Evolutionary conservation across 1,140 invertebrate genomes (phyloP).

Genomic region (Galleria mellonella): DNA sequence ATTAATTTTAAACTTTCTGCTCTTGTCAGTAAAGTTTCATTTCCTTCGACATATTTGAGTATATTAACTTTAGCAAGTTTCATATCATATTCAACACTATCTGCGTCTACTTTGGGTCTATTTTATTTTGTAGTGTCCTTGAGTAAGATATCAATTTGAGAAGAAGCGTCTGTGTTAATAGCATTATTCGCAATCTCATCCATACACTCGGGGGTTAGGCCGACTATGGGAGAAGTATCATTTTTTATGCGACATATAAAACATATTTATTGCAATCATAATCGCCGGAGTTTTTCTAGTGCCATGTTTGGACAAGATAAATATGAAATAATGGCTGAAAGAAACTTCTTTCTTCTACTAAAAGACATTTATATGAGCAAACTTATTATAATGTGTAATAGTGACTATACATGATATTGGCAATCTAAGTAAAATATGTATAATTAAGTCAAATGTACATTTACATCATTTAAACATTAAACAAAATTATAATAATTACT

Average conservation of each 20-base stretch:
- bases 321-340: constrained; percentile 45
- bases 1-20: constrained; percentile 19
- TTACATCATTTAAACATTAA: too few species aligned
- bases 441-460: too few species aligned
- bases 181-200: constrained; percentile 74
- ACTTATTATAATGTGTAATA: too few species aligned
- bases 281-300: constrained; percentile 59
- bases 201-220: constrained; percentile 67
- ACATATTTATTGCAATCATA: constrained; percentile 73
- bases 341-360: constrained; percentile 29
- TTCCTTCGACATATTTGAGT: constrained; percentile 10
- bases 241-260: constrained; percentile 72
- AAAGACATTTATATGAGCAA: neutral
- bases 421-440: too few species aligned
- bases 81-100: constrained; percentile 23
- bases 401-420: too few species aligned
- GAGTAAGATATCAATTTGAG: constrained; percentile 70
- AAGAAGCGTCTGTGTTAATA: constrained; percentile 74
- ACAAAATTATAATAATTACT: too few species aligned
- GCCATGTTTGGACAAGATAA: constrained; percentile 53
- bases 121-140: constrained; percentile 21
- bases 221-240: constrained; percentile 55
- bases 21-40: constrained; percentile 12
- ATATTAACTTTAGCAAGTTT: constrained; percentile 5
- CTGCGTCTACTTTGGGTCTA: constrained; percentile 16